Evolutionary conservation across 2,797 vertebrate genomes (phyloP), one percentile per base, ranked within the genome.

Genomic region (Avahi laniger): DNA sequence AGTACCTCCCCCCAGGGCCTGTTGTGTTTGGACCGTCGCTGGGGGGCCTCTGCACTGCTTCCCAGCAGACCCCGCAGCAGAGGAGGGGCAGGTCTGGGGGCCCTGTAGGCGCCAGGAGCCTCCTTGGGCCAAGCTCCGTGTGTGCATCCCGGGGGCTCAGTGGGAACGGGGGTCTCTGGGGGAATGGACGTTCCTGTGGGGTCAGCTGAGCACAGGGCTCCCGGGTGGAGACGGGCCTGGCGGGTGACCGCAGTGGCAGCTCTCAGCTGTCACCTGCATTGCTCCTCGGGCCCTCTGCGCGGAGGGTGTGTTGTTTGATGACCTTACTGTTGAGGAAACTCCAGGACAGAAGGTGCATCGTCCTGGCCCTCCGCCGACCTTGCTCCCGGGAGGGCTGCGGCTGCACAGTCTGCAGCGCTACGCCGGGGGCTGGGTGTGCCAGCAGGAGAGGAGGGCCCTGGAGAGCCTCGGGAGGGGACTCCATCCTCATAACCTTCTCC

Each of bases 341-440:
- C 80, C 28, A 54, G 90, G 41, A 9, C 54, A 30, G 72, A 76
- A 33, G 22, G n/a, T 7, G 0, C 43, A 2, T n/a, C 12, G 30
- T 72, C 38, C 59, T 57, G 52, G 81, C 30, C 28, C 41, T 59
- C 52, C 20, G 13, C 10, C 18, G 46, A 22, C 52, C 61, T 50
- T 17, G 67, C 46, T 76, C 11, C 15, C 30, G 7, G 2, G 2
- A 1, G 26, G 20, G 35, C 33, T 12, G 0, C 0, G 1, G 41
- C 33, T 14, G 4, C 14, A 1, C 1, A 0, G 3, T 17, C 41
- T 3, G 1, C 14, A 48, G 80, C 41, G 11, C 46, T 41, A 0
- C 4, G 15, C 26, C 1, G 0, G 22, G 7, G 7, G 4, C 0
- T 7, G 6, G 8, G 20, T 43, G 43, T 5, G 18, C 30, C 26